Percentiles rank a stretch among this genome's conserved stretches.
phyloP scores from a whole-genome alignment of 1,140 invertebrate genomes.

The Drosophila truncata region DNA sequence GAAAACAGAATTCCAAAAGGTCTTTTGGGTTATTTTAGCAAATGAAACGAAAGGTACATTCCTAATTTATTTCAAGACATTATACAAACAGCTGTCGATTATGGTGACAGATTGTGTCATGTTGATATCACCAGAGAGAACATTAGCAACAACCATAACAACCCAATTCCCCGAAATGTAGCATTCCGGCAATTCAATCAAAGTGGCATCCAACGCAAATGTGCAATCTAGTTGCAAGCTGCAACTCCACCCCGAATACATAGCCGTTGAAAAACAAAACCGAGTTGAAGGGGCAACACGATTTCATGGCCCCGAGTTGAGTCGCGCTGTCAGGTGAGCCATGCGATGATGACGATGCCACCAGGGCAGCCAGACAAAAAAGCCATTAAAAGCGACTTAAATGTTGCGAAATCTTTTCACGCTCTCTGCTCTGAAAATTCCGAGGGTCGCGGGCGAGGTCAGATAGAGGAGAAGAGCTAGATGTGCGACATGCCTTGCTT shows the following conservation, averaged over 20 bases:
- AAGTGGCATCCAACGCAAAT: constrained; percentile 47
- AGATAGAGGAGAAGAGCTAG: neutral
- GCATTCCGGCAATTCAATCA: constrained; percentile 46
- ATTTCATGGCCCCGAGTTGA: constrained; percentile 29
- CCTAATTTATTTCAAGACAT: neutral
- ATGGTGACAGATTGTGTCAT: constrained; percentile 45
- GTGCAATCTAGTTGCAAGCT: constrained; percentile 45
- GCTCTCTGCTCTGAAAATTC: constrained; percentile 30
- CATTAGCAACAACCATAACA: constrained; percentile 12
- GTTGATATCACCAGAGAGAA: neutral
- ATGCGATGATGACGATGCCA: constrained; percentile 17
- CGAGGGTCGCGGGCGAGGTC: neutral
- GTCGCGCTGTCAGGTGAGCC: constrained; percentile 18
- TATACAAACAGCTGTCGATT: constrained; percentile 7
- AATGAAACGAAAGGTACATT: neutral
- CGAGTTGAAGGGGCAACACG: constrained; percentile 41
- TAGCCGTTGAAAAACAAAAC: constrained; percentile 33
- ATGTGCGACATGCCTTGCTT: constrained; percentile 42
- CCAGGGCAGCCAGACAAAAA: constrained; percentile 63
- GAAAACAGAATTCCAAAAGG: neutral
- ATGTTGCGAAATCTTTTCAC: constrained; percentile 62
- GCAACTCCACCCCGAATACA: neutral
- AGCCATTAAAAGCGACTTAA: constrained; percentile 69
- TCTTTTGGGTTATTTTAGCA: neutral
- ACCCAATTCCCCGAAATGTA: constrained; percentile 19